These are phyloP conservation scores for Drosophila anomelani DNA, from an alignment of 2,888 invertebrate genomes.

Conservation along the genomic window DNA sequence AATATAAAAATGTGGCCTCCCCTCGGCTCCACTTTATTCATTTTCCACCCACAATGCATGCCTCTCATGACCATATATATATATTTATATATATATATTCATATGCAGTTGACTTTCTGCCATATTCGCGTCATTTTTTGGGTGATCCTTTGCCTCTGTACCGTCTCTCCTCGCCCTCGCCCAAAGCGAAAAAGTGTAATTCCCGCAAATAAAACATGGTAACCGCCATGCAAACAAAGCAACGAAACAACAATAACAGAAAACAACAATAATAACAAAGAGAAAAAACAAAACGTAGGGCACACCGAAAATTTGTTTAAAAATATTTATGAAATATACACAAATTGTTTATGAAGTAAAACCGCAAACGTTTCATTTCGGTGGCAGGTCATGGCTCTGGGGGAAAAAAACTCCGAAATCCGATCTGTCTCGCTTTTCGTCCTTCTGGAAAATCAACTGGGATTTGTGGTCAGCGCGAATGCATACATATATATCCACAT, in stretches of 20 bases:
- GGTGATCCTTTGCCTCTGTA: constrained; percentile 64
- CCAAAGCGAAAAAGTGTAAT: constrained; percentile 48
- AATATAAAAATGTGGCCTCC: background rate
- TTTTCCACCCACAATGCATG: background rate
- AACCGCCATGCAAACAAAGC: constrained; percentile 47
- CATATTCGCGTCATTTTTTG: constrained; percentile 50
- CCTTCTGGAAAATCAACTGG: constrained; percentile 4
- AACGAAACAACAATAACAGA: constrained; percentile 24
- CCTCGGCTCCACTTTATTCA: background rate
- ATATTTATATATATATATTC: background rate
- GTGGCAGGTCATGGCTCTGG: constrained; percentile 39
- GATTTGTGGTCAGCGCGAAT: constrained; percentile 15
- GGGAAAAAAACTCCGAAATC: constrained; percentile 30
- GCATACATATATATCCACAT: too few species aligned
- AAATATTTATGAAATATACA: constrained; percentile 58
- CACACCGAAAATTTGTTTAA: constrained; percentile 32
- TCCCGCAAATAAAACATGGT: constrained; percentile 47
- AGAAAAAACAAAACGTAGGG: background rate
- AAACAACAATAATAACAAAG: background rate
- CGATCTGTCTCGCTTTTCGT: constrained; percentile 26
- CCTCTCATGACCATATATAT: background rate
- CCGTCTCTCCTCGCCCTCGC: constrained; percentile 5
- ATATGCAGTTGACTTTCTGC: constrained; percentile 64
- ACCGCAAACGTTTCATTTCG: constrained; percentile 64
- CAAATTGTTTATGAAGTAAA: constrained; percentile 75